Percentiles rank a stretch among this genome's conserved stretches.
Evolutionary conservation across 2,888 invertebrate genomes (phyloP).

Genomic region (Calameuta filiformis): DNA sequence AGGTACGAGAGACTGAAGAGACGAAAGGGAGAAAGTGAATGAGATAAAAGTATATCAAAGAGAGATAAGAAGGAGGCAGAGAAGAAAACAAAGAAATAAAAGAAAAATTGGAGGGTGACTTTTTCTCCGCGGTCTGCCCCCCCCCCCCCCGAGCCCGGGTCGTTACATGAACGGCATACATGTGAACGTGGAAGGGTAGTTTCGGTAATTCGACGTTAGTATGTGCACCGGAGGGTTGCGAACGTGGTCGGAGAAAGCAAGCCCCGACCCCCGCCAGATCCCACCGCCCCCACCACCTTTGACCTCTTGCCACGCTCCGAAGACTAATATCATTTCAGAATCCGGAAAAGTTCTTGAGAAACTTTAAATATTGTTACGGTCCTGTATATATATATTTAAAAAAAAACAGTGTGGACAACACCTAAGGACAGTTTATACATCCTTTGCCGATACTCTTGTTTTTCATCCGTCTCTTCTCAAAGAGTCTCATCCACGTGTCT

Average conservation of each 20-base stretch:
- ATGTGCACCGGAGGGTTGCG: conserved; percentile 41
- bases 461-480: not conserved
- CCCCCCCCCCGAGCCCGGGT: not conserved
- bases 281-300: not conserved
- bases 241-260: conserved; percentile 35
- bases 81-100: too few species aligned
- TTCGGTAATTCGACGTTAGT: conserved; percentile 47
- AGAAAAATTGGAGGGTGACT: too few species aligned
- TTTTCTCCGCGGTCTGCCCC: too few species aligned
- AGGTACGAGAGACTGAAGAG: too few species aligned
- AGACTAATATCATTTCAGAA: not conserved
- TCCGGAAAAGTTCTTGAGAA: not conserved
- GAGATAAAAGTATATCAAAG: too few species aligned
- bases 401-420: not conserved
- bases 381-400: not conserved
- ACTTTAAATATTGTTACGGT: not conserved
- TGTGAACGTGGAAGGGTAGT: not conserved
- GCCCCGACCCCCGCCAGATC: not conserved
- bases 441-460: not conserved
- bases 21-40: too few species aligned
- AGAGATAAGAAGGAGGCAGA: too few species aligned
- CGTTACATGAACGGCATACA: not conserved
- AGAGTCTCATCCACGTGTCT: too few species aligned
- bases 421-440: not conserved
- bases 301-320: not conserved